Evolutionary conservation across 2,797 vertebrate species (phyloP).

Genomic region (Manis javanica): DNA sequence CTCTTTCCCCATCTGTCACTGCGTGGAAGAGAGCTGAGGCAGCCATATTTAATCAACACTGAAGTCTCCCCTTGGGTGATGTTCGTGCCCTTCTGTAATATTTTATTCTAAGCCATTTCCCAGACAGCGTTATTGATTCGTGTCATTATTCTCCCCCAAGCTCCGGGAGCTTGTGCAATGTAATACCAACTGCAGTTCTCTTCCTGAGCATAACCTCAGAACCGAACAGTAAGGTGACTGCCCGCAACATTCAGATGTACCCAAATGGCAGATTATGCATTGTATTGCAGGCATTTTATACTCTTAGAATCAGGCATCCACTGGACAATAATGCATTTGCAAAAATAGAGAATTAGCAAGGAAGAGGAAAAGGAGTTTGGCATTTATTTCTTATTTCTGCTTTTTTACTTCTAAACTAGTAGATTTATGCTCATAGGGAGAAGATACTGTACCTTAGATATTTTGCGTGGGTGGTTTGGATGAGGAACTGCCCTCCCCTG

Average conservation of each 20-base stretch:
- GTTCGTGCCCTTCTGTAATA: slow-evolving; percentile 75
- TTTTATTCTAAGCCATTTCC: slow-evolving; percentile 84
- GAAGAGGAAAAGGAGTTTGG: background rate
- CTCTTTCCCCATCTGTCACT: slow-evolving; percentile 79
- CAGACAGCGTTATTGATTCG: slow-evolving; percentile 81
- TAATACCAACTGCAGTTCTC: slow-evolving; percentile 46
- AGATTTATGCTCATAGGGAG: slow-evolving; percentile 32
- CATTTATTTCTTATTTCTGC: slow-evolving; percentile 61
- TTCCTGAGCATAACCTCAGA: background rate
- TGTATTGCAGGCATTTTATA: background rate
- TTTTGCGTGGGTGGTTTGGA: slow-evolving; percentile 62
- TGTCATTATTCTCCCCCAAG: slow-evolving; percentile 70
- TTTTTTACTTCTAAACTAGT: slow-evolving; percentile 43
- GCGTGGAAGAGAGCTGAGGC: slow-evolving; percentile 76
- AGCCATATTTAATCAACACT: slow-evolving; percentile 81
- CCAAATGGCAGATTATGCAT: background rate
- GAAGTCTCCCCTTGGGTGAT: slow-evolving; percentile 78
- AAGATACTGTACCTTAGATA: slow-evolving; percentile 36
- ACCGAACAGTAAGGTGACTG: slow-evolving; percentile 37
- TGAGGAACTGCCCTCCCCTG: slow-evolving; percentile 24
- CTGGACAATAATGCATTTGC: background rate
- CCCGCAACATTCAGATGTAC: slow-evolving; percentile 19
- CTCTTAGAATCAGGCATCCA: background rate
- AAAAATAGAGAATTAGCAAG: background rate
- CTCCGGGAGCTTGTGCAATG: slow-evolving; percentile 70